Conservation (phyloP, 2,113 vertebrate genomes). For the Neoarius graeffei region DNA sequence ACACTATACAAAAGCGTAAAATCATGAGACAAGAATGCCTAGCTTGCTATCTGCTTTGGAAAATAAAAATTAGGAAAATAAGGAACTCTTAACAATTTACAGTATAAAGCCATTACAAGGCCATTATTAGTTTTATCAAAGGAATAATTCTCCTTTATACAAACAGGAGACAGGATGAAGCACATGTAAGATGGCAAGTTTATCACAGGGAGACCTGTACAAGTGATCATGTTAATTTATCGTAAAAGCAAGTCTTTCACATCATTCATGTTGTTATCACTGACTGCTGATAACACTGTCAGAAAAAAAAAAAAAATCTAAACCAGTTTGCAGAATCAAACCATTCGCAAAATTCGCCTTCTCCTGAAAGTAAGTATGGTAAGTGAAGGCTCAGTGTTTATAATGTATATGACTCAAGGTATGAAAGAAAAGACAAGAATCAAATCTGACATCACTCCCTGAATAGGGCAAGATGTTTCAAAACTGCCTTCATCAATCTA, state of each 20-base stretch:
- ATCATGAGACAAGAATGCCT: constrained; percentile 34
- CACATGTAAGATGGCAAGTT: constrained; percentile 25
- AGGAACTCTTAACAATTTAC: constrained; percentile 24
- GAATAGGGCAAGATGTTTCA: constrained; percentile 33
- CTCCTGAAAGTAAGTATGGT: constrained; percentile 61
- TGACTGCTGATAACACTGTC: constrained; percentile 49
- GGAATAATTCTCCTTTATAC: neutral
- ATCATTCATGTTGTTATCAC: constrained; percentile 44
- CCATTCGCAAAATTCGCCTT: constrained; percentile 71
- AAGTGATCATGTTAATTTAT: constrained; percentile 39
- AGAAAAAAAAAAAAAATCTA: constrained; percentile 48
- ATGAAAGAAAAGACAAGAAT: constrained; percentile 12
- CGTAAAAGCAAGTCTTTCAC: constrained; percentile 23
- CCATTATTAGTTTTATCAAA: constrained; percentile 31
- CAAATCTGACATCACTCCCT: constrained; percentile 16
- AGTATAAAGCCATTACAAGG: constrained; percentile 31
- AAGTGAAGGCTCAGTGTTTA: constrained; percentile 44
- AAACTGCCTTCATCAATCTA: constrained; percentile 7
- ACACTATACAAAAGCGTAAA: constrained; percentile 16
- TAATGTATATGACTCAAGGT: constrained; percentile 42
- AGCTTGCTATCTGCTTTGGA: constrained; percentile 23
- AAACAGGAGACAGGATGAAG: constrained; percentile 26
- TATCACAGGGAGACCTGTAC: constrained; percentile 18
- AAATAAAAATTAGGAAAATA: constrained; percentile 38
- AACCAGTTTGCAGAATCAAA: constrained; percentile 81